Evolutionary conservation across 2,797 vertebrate genomes (phyloP).

Genomic region (Poecilia picta): DNA sequence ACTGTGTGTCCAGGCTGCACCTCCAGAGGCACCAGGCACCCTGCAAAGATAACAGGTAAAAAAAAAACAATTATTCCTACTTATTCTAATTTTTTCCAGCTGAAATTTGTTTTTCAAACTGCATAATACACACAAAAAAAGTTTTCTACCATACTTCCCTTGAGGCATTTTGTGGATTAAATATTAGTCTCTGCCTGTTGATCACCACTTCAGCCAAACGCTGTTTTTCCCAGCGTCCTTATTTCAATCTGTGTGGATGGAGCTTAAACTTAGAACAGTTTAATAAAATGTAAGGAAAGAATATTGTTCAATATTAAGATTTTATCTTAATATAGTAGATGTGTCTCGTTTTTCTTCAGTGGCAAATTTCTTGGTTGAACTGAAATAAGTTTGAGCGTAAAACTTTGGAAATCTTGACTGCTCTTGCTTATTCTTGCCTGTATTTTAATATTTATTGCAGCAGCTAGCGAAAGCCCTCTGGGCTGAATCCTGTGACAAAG

Average conservation of each 20-base stretch:
- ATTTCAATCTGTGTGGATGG: background rate
- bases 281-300: background rate
- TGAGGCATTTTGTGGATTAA: background rate
- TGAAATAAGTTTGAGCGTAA: background rate
- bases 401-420: background rate
- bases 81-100: background rate
- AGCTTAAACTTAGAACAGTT: background rate
- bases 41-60: background rate
- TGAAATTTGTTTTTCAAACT: background rate
- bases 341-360: background rate
- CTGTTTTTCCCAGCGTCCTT: background rate
- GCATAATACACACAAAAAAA: background rate
- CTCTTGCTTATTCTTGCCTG: background rate
- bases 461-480: background rate
- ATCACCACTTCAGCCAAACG: background rate
- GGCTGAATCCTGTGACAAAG: background rate
- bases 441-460: background rate
- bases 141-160: background rate
- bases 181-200: background rate
- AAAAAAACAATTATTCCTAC: background rate
- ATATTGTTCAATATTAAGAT: background rate
- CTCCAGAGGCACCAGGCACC: background rate
- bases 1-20: background rate
- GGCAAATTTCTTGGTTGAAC: background rate
- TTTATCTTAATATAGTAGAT: background rate